phyloP scores from a whole-genome alignment of 2,113 vertebrate genomes.

The Bubo scandiacus region DNA sequence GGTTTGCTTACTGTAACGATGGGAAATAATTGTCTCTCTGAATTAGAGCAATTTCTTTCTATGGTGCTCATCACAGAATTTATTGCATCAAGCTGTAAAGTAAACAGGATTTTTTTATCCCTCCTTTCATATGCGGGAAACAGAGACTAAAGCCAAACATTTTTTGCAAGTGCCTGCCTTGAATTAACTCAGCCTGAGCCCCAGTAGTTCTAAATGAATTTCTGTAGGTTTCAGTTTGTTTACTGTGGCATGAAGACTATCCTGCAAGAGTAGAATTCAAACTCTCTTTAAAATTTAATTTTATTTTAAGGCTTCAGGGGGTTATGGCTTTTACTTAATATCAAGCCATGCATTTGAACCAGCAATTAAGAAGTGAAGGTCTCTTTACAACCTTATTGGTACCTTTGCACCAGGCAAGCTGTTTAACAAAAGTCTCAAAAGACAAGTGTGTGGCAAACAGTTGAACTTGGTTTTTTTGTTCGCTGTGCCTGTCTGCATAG shows the following conservation, averaged over 20 bases:
- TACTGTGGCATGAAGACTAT: not conserved
- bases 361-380: not conserved
- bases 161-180: not conserved
- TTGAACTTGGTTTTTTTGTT: not conserved
- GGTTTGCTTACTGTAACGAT: not conserved
- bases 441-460: not conserved
- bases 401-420: not conserved
- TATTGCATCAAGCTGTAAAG: not conserved
- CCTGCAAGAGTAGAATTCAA: not conserved
- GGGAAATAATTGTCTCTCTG: not conserved
- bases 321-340: not conserved
- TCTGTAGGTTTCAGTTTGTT: not conserved
- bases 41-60: not conserved
- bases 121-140: not conserved
- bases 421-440: not conserved
- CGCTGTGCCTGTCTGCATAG: not conserved
- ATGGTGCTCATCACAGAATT: not conserved
- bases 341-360: not conserved
- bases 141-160: not conserved
- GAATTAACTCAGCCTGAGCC: not conserved
- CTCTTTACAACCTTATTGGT: not conserved
- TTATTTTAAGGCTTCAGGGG: not conserved
- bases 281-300: not conserved
- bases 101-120: slow-evolving; percentile 4
- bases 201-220: not conserved